A percentile compares a stretch with the other conserved stretches of the same genome.
Evolutionary conservation across 2,113 vertebrate genomes (phyloP).

Genomic region (Xyrauchen texanus): DNA sequence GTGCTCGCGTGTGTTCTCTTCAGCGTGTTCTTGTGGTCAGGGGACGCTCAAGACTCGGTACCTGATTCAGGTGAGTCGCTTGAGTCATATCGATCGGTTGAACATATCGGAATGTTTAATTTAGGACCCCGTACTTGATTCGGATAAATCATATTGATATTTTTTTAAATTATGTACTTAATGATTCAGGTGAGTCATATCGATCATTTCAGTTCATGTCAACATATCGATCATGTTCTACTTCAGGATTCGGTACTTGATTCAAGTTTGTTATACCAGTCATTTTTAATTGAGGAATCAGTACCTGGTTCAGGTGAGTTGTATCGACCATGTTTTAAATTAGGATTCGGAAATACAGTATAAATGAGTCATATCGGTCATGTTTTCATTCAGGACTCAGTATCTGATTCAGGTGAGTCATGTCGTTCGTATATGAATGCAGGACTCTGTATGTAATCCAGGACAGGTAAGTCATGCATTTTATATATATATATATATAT

Average conservation of each 20-base stretch:
- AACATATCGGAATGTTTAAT: background rate
- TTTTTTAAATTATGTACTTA: background rate
- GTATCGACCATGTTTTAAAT: too few relatives aligned
- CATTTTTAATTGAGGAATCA: background rate
- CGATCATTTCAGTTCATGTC: background rate
- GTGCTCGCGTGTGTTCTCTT: conserved; percentile 40
- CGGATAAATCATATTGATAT: background rate
- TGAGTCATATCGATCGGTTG: too few relatives aligned
- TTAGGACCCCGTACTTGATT: background rate
- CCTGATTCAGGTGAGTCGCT: conserved; percentile 53
- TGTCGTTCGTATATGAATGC: too few relatives aligned
- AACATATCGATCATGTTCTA: too few relatives aligned
- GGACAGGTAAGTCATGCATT: too few relatives aligned
- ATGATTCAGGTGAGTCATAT: background rate
- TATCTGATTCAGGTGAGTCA: conserved; percentile 31
- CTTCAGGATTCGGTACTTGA: background rate
- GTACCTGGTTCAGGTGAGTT: conserved; percentile 36
- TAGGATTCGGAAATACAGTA: background rate
- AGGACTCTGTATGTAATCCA: too few relatives aligned
- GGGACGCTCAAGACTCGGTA: conserved; percentile 30
- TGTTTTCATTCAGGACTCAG: background rate
- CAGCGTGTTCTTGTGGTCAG: conserved; percentile 30
- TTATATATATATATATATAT: too few relatives aligned
- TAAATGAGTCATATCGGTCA: background rate
- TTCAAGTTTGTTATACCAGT: background rate